Evolutionary conservation across 2,797 vertebrate species (phyloP).

Genomic region (Chiloscyllium punctatum): DNA sequence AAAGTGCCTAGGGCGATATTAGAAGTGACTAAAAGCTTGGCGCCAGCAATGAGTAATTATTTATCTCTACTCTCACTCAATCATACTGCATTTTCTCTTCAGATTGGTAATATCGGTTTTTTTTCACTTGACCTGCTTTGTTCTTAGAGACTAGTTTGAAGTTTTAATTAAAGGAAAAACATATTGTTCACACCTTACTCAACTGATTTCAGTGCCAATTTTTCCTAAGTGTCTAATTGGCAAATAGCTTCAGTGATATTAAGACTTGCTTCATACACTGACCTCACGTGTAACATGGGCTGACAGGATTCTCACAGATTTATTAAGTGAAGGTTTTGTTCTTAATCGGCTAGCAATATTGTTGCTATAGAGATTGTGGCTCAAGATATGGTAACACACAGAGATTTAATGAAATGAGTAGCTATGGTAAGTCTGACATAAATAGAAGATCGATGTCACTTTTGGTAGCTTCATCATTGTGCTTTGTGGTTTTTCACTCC

Average conservation of each 20-base stretch:
- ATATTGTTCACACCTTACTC: neutral
- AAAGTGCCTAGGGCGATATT: neutral
- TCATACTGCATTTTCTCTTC: neutral
- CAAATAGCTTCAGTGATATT: neutral
- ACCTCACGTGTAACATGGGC: slow-evolving; percentile 1
- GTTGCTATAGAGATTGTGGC: neutral
- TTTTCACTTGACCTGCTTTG: neutral
- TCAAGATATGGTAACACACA: neutral
- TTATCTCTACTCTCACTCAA: neutral
- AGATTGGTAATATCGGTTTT: neutral
- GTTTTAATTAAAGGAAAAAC: neutral
- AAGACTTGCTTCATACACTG: neutral
- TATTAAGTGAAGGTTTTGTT: neutral
- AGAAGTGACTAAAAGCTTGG: neutral
- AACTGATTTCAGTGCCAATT: neutral
- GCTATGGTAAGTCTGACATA: neutral
- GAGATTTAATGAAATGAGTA: neutral
- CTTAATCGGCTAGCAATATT: neutral
- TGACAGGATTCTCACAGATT: neutral
- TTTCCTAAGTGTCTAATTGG: neutral
- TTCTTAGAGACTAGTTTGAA: neutral
- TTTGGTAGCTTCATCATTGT: neutral
- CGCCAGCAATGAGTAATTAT: neutral
- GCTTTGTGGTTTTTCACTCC: slow-evolving; percentile 2
- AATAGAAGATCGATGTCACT: neutral